Evolutionary conservation across 2,888 invertebrate species (phyloP), one percentile per base, ranked within the genome.

Genomic region (Hypena proboscidalis): DNA sequence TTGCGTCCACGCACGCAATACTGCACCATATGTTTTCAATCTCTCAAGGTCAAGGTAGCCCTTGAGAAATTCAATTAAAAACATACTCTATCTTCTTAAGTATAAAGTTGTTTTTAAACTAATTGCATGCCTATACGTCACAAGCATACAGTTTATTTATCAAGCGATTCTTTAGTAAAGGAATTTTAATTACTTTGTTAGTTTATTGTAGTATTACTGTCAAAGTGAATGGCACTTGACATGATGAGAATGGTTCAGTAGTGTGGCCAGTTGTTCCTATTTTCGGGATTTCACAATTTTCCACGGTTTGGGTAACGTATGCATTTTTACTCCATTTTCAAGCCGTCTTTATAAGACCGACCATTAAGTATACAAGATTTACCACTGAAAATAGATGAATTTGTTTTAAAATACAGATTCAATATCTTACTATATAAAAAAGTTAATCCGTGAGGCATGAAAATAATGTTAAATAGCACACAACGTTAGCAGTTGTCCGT

Each of bases 151-250:
- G 49, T 60, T 59, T 64, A 49, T 64, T 64, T 56, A 40, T 22
- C 7, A 32, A 29, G 39, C 29, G 34, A 37, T 56, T 52, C 36
- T 49, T 43, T 5, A 23, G 44, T 20, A 32, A 39, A 49, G 45
- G 51, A 60, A 54, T 63, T 54, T 62, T 62, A 60, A 62, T 62
- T 56, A 51, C 46, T 40, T 39, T 5, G 23, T 21, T 56, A 49
- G 38, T 64, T 62, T 57, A 53, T 34, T 32, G 35, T 17, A 21
- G 35, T 44, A 47, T 62, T 36, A 62, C 45, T 63, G 62, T 64
- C 64, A 35, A 14, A 2, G 5, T 43, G 31, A 13, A 35, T 59
- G 50, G 50, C 64, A 36, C 36, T 36, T 41, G 47, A 41, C 22
- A 13, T 26, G 22, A 48, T 34, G 29, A 8, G 25, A 29, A 26